A percentile compares a stretch with the other conserved stretches of the same genome.
Conservation (phyloP, 2,888 invertebrate genomes). For the Noctua pronuba region DNA sequence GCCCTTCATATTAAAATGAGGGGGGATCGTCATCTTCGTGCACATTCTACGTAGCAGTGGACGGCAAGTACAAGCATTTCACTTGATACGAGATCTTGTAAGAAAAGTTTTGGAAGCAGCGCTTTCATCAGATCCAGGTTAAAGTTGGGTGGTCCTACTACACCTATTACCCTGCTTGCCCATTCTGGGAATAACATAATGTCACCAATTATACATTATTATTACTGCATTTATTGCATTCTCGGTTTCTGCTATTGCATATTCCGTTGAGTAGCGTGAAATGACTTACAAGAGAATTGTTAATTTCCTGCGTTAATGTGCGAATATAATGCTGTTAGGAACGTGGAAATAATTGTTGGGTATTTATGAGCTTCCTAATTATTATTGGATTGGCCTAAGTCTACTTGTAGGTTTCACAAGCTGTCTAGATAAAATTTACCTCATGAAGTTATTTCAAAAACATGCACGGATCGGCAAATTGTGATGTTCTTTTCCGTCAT, state of each 20-base stretch:
- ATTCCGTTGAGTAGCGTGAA: background rate
- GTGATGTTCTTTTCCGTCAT: too few species aligned
- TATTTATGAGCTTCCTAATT: background rate
- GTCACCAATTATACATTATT: background rate
- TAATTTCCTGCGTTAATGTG: slow-evolving; percentile 14
- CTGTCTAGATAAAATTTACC: background rate
- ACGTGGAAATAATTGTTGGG: background rate
- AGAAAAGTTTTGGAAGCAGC: background rate
- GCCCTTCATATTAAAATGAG: background rate
- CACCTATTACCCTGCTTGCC: background rate
- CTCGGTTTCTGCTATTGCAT: background rate
- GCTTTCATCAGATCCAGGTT: background rate
- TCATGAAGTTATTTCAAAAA: background rate
- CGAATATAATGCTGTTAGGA: background rate
- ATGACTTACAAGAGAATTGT: slow-evolving; percentile 18
- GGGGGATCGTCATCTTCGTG: background rate
- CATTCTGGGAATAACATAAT: background rate
- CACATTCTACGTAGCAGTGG: background rate
- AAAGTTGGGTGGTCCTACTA: background rate
- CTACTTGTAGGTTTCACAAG: background rate
- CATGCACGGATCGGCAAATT: too few species aligned
- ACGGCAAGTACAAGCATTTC: background rate
- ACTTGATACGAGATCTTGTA: background rate
- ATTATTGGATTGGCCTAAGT: background rate
- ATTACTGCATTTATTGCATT: slow-evolving; percentile 11